Evolutionary conservation across 2,888 invertebrate species (phyloP).

Genomic region (Auanema freiburgensis): DNA sequence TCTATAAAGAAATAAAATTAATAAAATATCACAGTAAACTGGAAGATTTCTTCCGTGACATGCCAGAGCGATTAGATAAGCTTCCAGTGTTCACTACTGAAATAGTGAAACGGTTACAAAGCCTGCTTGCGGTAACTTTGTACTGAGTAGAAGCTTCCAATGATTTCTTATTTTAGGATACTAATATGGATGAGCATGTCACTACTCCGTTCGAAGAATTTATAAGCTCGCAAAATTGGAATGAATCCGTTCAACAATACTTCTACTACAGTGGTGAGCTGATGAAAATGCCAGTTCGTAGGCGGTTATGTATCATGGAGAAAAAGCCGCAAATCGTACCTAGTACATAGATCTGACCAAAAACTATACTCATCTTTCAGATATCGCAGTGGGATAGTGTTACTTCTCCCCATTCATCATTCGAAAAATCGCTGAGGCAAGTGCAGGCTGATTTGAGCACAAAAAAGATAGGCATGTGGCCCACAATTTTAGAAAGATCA

Average conservation of each 20-base stretch:
- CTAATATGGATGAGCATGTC: neutral
- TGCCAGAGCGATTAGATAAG: no score
- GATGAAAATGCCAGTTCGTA: neutral
- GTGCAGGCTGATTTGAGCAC: conserved; percentile 9
- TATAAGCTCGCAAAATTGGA: neutral
- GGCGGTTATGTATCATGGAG: neutral
- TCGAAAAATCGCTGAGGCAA: neutral
- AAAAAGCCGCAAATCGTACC: neutral
- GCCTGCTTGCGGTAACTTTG: neutral
- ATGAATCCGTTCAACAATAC: conserved; percentile 3
- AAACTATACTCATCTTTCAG: no score
- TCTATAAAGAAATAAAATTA: no score
- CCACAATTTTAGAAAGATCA: conserved; percentile 12
- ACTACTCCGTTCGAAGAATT: no score
- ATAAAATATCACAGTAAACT: no score
- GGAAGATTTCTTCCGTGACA: no score
- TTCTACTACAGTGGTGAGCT: conserved; percentile 5
- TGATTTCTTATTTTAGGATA: conserved; percentile 5
- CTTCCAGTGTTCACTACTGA: no score
- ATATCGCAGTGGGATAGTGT: no score
- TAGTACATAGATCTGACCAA: no score
- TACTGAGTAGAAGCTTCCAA: neutral
- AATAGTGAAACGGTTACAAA: no score
- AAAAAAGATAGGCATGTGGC: conserved; percentile 18
- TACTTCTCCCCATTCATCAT: neutral